Evolutionary conservation across 2,888 invertebrate species (phyloP).

Genomic region (Tinea semifulvella): DNA sequence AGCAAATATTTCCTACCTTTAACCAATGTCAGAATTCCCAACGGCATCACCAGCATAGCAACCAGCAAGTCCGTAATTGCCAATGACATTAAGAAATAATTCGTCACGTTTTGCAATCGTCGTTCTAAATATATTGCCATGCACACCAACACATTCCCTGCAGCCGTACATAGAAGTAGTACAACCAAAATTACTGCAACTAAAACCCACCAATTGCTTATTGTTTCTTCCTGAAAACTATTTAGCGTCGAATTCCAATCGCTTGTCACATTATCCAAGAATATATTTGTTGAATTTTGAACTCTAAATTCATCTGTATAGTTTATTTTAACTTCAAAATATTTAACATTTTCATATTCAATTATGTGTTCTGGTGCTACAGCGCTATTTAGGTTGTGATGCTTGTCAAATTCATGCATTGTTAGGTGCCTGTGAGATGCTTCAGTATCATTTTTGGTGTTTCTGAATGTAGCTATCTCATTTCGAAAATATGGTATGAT

Average conservation of each 20-base stretch:
- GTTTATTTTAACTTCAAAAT: not conserved
- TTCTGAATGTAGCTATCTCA: slow-evolving; percentile 42
- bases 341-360: not conserved
- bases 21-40: slow-evolving; percentile 84
- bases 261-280: slow-evolving; percentile 7
- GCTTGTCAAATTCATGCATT: slow-evolving; percentile 42
- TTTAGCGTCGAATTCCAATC: slow-evolving; percentile 20
- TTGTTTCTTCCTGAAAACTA: slow-evolving; percentile 25
- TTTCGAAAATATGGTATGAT: slow-evolving; percentile 49
- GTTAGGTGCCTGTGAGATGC: slow-evolving; percentile 29
- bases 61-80: slow-evolving; percentile 96
- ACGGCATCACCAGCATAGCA: slow-evolving; percentile 94
- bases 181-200: slow-evolving; percentile 79
- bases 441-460: slow-evolving; percentile 38
- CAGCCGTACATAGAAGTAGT: slow-evolving; percentile 85
- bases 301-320: not conserved
- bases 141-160: slow-evolving; percentile 94
- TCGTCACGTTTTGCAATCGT: slow-evolving; percentile 94
- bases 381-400: not conserved
- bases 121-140: slow-evolving; percentile 92
- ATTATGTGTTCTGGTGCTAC: not conserved
- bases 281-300: not conserved
- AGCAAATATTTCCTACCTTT: slow-evolving; percentile 70
- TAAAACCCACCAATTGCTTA: slow-evolving; percentile 84
- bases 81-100: slow-evolving; percentile 95